Evolutionary conservation across 2,797 vertebrate species (phyloP).

Genomic region (Gorsachius magnificus): DNA sequence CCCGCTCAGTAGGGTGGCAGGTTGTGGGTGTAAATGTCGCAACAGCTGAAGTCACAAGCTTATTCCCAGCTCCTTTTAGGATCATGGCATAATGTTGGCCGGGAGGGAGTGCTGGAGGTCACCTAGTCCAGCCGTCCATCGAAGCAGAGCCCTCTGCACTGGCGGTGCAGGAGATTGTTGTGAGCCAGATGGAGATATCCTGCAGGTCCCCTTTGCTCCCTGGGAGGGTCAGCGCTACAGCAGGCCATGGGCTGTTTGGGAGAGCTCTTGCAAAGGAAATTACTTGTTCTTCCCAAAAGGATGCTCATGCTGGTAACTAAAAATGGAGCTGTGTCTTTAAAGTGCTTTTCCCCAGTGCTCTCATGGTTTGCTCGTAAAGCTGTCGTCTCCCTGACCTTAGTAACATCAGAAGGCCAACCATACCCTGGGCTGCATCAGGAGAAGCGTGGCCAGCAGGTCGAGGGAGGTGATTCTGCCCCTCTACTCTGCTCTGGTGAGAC

Average conservation of each 20-base stretch:
- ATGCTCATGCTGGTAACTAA: background rate
- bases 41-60: background rate
- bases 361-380: background rate
- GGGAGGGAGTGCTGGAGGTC: background rate
- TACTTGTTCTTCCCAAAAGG: background rate
- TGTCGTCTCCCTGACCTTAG: background rate
- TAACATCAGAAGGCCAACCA: too few relatives aligned
- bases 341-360: rapidly evolving
- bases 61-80: background rate
- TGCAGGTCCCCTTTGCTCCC: background rate
- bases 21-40: background rate
- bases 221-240: background rate
- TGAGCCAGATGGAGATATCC: background rate
- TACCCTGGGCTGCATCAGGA: too few relatives aligned
- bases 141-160: background rate
- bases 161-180: background rate
- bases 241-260: background rate
- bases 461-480: too few relatives aligned
- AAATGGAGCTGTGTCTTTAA: background rate
- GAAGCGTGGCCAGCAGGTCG: too few relatives aligned
- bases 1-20: background rate
- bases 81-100: background rate
- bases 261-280: background rate
- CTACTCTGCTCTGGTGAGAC: too few relatives aligned
- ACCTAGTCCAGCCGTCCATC: background rate